Evolutionary conservation across 2,888 invertebrate species (phyloP).

Genomic region (Margaritifera margaritifera): DNA sequence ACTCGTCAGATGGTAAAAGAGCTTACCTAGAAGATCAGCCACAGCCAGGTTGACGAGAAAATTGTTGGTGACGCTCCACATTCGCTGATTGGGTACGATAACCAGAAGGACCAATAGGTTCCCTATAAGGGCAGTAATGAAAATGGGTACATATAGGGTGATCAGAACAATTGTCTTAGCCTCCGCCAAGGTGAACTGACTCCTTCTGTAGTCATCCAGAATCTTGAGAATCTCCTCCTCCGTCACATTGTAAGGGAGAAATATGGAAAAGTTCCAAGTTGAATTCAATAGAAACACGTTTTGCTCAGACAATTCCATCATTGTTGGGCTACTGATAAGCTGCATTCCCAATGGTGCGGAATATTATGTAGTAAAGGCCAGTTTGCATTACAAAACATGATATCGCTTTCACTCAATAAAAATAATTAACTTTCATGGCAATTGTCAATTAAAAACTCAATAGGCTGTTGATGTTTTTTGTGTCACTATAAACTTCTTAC

Average conservation of each 20-base stretch:
- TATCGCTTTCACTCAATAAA: too few species aligned
- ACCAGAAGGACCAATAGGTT: constrained; percentile 58
- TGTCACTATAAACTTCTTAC: too few species aligned
- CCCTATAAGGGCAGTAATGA: constrained; percentile 55
- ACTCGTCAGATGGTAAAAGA: not conserved
- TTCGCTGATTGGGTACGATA: constrained; percentile 53
- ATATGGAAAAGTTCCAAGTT: constrained; percentile 4
- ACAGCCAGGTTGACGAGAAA: constrained; percentile 63
- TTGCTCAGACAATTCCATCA: too few species aligned
- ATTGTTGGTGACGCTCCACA: constrained; percentile 64
- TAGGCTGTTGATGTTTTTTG: too few species aligned
- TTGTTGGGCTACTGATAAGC: too few species aligned
- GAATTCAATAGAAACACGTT: not conserved
- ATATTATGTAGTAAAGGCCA: too few species aligned
- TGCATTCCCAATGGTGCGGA: too few species aligned
- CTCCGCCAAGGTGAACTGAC: constrained; percentile 44
- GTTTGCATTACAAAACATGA: too few species aligned
- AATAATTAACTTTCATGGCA: too few species aligned
- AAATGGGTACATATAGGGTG: constrained; percentile 53
- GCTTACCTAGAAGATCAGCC: constrained; percentile 62
- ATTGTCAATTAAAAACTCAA: too few species aligned
- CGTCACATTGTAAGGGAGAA: not conserved
- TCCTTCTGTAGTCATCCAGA: constrained; percentile 40
- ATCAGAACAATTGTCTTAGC: constrained; percentile 52
- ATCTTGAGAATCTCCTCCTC: constrained; percentile 14